phyloP scores from a whole-genome alignment of 1,140 invertebrate genomes.

The Meteorus sp. region DNA sequence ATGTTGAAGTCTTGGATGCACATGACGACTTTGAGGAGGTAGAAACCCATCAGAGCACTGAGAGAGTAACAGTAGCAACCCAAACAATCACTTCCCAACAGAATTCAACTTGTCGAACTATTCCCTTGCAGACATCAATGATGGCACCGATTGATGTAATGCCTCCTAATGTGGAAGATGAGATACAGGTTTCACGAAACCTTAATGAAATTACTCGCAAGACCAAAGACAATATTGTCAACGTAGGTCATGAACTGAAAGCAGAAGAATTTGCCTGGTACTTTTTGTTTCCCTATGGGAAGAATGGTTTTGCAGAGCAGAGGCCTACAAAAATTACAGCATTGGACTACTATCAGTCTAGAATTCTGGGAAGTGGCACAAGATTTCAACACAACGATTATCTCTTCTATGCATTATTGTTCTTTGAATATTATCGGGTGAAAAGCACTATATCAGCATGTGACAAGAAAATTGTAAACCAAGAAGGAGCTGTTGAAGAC shows the following conservation, averaged over 20 bases:
- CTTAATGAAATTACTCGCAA: conserved; percentile 42
- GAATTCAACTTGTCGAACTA: no score
- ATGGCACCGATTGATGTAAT: conserved; percentile 39
- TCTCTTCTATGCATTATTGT: conserved; percentile 51
- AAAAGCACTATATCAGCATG: conserved; percentile 39
- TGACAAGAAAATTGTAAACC: conserved; percentile 27
- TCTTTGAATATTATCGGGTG: conserved; percentile 45
- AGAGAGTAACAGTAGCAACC: no score
- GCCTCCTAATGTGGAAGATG: conserved; percentile 43
- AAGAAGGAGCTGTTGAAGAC: conserved; percentile 29
- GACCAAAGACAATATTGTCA: conserved; percentile 45
- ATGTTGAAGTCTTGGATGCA: background rate
- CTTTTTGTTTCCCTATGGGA: conserved; percentile 47
- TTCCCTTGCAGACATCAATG: conserved; percentile 39
- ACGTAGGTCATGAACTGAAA: conserved; percentile 41
- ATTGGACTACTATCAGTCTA: conserved; percentile 49
- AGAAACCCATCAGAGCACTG: no score
- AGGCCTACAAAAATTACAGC: conserved; percentile 42
- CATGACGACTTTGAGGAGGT: no score
- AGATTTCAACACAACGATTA: conserved; percentile 49
- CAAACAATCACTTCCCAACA: no score
- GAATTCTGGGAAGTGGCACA: conserved; percentile 44
- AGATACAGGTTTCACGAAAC: conserved; percentile 39
- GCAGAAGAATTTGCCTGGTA: conserved; percentile 53
- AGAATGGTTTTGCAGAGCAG: conserved; percentile 47